Base-by-base conservation (phyloP, 2,113 vertebrate species). In the Mormoops blainvillei region DNA sequence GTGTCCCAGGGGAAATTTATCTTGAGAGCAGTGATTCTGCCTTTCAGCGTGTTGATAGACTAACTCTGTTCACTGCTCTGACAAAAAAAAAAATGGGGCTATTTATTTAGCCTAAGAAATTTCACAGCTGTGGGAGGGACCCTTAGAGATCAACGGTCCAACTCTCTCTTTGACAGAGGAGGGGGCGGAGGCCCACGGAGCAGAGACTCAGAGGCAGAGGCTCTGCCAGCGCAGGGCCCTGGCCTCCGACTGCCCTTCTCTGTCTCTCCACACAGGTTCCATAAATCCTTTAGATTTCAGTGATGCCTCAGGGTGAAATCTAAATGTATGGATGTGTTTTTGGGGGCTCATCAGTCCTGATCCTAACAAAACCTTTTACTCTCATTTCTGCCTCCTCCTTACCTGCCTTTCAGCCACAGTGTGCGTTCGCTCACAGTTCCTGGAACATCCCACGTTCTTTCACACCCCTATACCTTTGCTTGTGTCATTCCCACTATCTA, bases 31-130 rank as follows among this genome's bases (percentile, higher is more conserved):
- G 58, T 8, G 8, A 92, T 95, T 85, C 76, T 96, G 65, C 52
- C 81, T 90, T 96, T 92, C 22, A 50, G 33, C 1, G 4, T 85
- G 43, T 73, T 87, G 70, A 73, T 33, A 65, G 65, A 96, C 54
- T 86, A 85, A 95, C 41, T 86, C 48, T 54, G 15, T 70, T 95
- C 31, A 91, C 50, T 94, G 10, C 70, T 15, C 7, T 56, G 19
- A 41, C 16, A 86, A 85, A 93, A 86, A 76, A 45, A 50, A 83
- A 84, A 18, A 63, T 61, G 26, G 26, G 65, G 63, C 16, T 50
- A 95, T 61, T 91, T 92, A 89, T n/a, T 94, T 84, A 97, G 83
- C 33, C 50, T 74, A 67, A 87, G 54, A 89, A 95, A 84, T 61
- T 70, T 91, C 52, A 87, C n/a, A 92, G 58, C 43, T 45, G 4